Evolutionary conservation across 2,888 invertebrate species (phyloP).

Genomic region (Temnothorax unifasciatus): DNA sequence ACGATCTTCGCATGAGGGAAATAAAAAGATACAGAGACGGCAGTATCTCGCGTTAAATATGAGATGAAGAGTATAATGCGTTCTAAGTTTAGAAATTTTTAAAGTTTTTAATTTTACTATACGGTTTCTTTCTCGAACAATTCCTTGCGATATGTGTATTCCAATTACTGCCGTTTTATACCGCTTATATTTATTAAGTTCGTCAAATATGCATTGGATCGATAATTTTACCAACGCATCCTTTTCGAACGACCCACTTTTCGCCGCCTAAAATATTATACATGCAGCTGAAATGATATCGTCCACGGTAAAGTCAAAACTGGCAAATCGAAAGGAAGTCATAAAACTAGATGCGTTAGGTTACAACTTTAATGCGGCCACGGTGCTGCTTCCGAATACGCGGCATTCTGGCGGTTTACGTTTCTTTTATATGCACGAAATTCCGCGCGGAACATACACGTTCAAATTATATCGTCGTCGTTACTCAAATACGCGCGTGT

Average conservation of each 20-base stretch:
- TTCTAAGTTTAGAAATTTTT: neutral
- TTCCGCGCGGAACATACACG: neutral
- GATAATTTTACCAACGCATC: neutral
- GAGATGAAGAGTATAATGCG: neutral
- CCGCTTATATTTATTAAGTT: slow-evolving; percentile 2
- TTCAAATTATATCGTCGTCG: slow-evolving; percentile 9
- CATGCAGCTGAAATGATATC: neutral
- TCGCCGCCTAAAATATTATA: slow-evolving; percentile 21
- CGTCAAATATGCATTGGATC: slow-evolving; percentile 6
- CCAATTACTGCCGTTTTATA: neutral
- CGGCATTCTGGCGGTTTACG: neutral
- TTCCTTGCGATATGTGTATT: neutral
- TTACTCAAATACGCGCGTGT: neutral
- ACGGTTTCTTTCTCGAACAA: neutral
- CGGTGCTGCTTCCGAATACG: neutral
- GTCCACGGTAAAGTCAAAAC: neutral
- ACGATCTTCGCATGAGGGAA: neutral
- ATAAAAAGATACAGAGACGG: neutral
- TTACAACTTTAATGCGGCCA: neutral
- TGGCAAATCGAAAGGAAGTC: neutral
- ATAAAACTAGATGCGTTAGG: neutral
- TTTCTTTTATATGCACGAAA: slow-evolving; percentile 31
- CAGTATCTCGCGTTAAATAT: neutral
- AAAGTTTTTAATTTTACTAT: neutral
- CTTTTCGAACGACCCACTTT: slow-evolving; percentile 26